Evolutionary conservation across 2,113 vertebrate species (phyloP).

Genomic region (Ardeotis arabs): DNA sequence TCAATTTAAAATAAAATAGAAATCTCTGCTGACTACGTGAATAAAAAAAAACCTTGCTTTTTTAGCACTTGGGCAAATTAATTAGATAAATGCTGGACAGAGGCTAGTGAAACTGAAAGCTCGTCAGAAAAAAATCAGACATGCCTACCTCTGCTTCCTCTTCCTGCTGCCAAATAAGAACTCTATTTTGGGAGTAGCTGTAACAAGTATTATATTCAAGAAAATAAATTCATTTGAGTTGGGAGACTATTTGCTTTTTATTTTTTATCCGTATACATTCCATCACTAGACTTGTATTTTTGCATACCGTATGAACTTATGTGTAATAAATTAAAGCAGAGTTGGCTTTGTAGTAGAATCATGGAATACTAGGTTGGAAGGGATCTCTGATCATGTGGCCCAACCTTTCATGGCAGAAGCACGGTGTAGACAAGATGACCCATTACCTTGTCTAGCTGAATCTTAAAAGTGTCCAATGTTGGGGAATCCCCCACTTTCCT

Average conservation of each 20-base stretch:
- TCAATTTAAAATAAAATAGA: slow-evolving; percentile 11
- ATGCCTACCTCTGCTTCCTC: background rate
- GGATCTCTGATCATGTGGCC: too few species aligned
- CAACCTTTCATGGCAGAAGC: too few species aligned
- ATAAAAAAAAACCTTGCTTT: background rate
- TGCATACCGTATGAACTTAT: background rate
- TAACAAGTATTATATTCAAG: background rate
- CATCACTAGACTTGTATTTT: background rate
- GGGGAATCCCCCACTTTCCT: too few species aligned
- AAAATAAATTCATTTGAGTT: background rate
- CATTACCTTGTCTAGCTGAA: too few species aligned
- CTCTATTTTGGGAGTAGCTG: background rate
- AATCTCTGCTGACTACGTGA: background rate
- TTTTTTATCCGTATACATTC: background rate
- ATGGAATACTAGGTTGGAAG: too few species aligned
- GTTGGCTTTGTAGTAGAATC: background rate
- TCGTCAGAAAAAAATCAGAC: background rate
- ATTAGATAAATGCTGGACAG: slow-evolving; percentile 10
- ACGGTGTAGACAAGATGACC: too few species aligned
- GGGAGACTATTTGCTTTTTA: background rate
- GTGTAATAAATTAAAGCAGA: background rate
- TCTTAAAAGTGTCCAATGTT: too few species aligned
- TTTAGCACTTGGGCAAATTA: background rate
- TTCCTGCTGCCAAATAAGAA: background rate
- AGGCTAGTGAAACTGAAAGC: background rate